Evolutionary conservation across 2,113 vertebrate species (phyloP), one percentile per base, ranked within the genome.

Genomic region (Colinus virginianus): DNA sequence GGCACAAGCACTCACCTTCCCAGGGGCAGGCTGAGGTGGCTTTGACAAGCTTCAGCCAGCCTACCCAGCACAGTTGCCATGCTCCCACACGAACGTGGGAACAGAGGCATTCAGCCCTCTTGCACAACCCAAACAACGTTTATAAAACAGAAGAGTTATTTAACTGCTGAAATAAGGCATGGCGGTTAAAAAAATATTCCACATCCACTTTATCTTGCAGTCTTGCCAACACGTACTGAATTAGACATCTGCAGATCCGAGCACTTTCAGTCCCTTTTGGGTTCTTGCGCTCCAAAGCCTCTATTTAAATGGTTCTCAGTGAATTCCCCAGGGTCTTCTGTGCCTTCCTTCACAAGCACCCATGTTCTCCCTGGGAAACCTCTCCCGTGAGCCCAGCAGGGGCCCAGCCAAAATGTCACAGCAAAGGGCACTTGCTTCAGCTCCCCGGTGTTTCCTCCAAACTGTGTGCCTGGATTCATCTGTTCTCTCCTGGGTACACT

Each of bases 401-500:
- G 61, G 13, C 64, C 20, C 68, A 80, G 79, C 76, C 85, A 91
- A 68, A 85, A 83, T 56, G 87, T 78, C 64, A 80, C 79, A 90
- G 82, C 55, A 34, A 93, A 70, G 49, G 59, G 22, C 0, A 0
- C 71, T 80, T 90, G 61, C 79, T 71, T 92, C 91, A 51, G 88
- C 87, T 92, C 94, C 93, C 90, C 90, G 88, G 64, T 86, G 84
- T 72, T 92, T 85, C 82, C 89, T 88, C 89, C 85, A 87, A 94
- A 94, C 62, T 51, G 36, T 79, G 9, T 64, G 87, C 90, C 89
- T 91, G 68, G 71, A 94, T 95, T 82, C 87, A 88, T 85, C 82
- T 94, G 68, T n/a, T 36, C 51, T 83, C 90, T 92, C 90, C 72
- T 69, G 87, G 64, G 93, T 68, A 71, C 58, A 40, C 1, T 0